Evolutionary conservation across 2,113 vertebrate genomes (phyloP), one percentile per base, ranked within the genome.

Genomic region (Platycercus adscitus): DNA sequence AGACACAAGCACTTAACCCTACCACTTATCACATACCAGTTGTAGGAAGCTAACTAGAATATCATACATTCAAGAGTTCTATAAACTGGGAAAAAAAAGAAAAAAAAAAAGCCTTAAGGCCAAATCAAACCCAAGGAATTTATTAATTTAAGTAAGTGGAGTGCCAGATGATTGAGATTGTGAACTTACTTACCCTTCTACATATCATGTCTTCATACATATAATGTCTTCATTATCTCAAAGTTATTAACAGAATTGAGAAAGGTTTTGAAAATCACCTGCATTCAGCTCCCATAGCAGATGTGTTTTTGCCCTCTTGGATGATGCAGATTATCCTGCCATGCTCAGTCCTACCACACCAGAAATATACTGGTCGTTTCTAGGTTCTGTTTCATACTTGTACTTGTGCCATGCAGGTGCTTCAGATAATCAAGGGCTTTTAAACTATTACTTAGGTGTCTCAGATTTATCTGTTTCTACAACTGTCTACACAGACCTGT

Each of bases 81-180:
- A 41, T 28, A 87, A 88, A 50, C 4, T 52, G 47, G 13, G 5
- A 4, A 29, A 43, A 60, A 75, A 46, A 7, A 33, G 41, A 21
- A 35, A 52, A 55, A 75, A 46, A 5, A 39, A 4, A 21, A 17
- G 0, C 9, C 11, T 44, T 26, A 10, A 44, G 7, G 2, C 0
- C 15, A 79, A 88, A 81, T 23, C 0, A 52, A 79, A 70, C 35
- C 16, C 3, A 73, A 63, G 4, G 76, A 7, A 61, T 50, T 46
- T 76, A 52, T 1, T 53, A 24, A 26, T 41, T 41, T 60, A 46
- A 52, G 5, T 33, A 66, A 68, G 5, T 31, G 28, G 9, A 76
- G 79, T 60, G 13, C 20, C 8, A 64, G 16, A 21, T 37, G n/a
- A 44, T 29, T 68, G 8, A 80, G 23, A 17, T 7, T 49, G 5